phyloP scores from a whole-genome alignment of 2,113 vertebrate species.

The Loxodonta africana region DNA sequence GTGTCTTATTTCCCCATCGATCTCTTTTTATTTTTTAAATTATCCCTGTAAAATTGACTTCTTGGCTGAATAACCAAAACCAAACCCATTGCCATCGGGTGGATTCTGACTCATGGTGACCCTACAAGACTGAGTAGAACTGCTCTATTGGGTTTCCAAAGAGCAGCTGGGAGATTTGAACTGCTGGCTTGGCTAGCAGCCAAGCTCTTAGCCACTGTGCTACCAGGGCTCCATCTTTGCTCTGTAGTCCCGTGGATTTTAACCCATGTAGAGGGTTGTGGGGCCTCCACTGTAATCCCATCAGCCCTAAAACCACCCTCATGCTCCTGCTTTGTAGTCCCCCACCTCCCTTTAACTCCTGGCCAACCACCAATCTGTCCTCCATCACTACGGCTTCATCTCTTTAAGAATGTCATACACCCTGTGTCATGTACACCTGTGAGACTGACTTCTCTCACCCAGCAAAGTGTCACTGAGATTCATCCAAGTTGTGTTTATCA shows the following conservation, averaged over 20 bases:
- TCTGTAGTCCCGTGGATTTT: constrained; percentile 14
- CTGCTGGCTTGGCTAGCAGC: too few relatives aligned
- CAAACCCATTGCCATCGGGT: too few relatives aligned
- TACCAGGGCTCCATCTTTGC: neutral
- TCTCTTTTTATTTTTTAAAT: constrained; percentile 1
- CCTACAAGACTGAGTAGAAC: too few relatives aligned
- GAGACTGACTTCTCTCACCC: neutral
- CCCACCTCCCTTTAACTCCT: neutral
- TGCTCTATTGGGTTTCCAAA: too few relatives aligned
- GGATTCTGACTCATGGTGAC: too few relatives aligned
- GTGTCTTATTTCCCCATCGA: neutral
- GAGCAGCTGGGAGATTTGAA: too few relatives aligned
- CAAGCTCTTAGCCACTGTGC: too few relatives aligned
- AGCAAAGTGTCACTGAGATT: constrained; percentile 12
- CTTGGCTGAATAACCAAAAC: neutral
- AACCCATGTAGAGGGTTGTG: neutral
- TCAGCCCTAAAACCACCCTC: neutral
- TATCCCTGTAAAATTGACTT: constrained; percentile 24
- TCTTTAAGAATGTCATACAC: constrained; percentile 37
- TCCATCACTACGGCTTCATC: neutral
- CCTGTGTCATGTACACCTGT: neutral
- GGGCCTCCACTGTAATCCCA: neutral
- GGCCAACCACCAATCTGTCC: neutral
- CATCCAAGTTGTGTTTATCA: neutral
- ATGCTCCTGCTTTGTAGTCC: neutral